Evolutionary conservation across 1,140 invertebrate species (phyloP), one percentile per base, ranked within the genome.

Genomic region (Orius laevigatus): DNA sequence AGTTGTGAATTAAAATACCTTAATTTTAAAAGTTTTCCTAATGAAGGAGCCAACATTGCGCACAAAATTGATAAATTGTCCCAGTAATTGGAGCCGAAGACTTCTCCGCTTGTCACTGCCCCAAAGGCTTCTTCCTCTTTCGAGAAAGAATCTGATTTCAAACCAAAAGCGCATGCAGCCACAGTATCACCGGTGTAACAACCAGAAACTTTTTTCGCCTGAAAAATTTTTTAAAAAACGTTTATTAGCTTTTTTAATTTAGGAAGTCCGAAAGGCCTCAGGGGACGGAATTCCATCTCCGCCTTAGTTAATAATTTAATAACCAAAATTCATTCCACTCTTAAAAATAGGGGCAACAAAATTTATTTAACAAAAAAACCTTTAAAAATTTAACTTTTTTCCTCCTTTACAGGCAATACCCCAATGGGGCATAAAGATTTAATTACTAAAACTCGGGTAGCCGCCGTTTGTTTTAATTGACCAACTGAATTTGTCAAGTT

Each of bases 141-240:
- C 2, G 31, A 5, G 19, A 46, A 46, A 9, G 44, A 46, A 33
- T 46, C 20, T 8, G 25, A 46, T 9, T 46, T 12, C 3, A 46
- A 20, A 6, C 44, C 44, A 20, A 46, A 46, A 4, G 44, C 44
- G 19, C 44, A 46, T n/a, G 20, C 32, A 9, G 44, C 44, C 3
- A 34, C 20, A 31, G 25, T 46, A 25, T 46, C 44, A 11, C 40
- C 19, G 4, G 40, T 42, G 19, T 42, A 42, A 15, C 40, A 14
- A 11, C 14, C 14, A 15, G 40, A 16, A 11, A 42, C 8, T 19
- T 14, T 42, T 19, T 42, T 42, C 4, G 18, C 40, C 40, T 42
- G 14, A 38, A 16, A 38, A 38, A 38, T 38, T 12, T n/a, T 38
- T 38, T 38, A 16, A 16, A n/a, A 16, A 38, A 16, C n/a, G 33